Base-by-base conservation (phyloP, 2,888 invertebrate genomes). In the Hypomecis punctinalis region DNA sequence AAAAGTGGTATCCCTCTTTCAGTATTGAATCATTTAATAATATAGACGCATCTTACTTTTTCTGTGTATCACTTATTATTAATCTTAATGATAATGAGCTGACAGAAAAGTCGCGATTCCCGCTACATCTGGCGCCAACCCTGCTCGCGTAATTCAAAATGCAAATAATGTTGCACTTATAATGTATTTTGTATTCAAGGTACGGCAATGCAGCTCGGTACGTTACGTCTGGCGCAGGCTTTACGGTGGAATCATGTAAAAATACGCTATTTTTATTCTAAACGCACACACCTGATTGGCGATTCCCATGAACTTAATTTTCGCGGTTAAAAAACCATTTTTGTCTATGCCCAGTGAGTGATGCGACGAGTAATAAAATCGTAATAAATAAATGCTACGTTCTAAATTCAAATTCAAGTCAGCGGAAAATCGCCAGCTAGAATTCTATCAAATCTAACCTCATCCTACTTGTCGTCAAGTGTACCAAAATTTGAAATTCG, bases 241-340 rank as follows among this genome's bases (percentile, higher is more conserved):
- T 91, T 91, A 92, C 91, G 86, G 90, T 84, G 83, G 84, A 90
- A 90, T 91, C 91, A 91, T 91, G 92, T 91, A 90, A 92, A 91
- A 91, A 88, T 86, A 79, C 75, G 76, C 84, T 83, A 90, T 92
- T 89, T 90, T 90, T 87, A 93, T 93, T 91, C 90, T 73, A 79
- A 76, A 74, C 89, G 89, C 89, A 87, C 85, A 78, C 83, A 76
- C 74, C 82, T 86, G 81, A 91, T 90, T 89, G 89, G 89, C 87
- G 87, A 90, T 92, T 92, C 92, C 90, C 92, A 91, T 86, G 91
- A 83, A 83, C 82, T 83, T 92, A 91, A 92, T 93, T 92, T 93
- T 91, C 88, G 83, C 91, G 83, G 80, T 80, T 80, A 83, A 82
- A 85, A 84, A 81, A 67, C 68, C 56, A 79, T 78, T 75, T 78